Base-by-base conservation (phyloP, 1,140 invertebrate genomes). In the Epicauta chinensis region DNA sequence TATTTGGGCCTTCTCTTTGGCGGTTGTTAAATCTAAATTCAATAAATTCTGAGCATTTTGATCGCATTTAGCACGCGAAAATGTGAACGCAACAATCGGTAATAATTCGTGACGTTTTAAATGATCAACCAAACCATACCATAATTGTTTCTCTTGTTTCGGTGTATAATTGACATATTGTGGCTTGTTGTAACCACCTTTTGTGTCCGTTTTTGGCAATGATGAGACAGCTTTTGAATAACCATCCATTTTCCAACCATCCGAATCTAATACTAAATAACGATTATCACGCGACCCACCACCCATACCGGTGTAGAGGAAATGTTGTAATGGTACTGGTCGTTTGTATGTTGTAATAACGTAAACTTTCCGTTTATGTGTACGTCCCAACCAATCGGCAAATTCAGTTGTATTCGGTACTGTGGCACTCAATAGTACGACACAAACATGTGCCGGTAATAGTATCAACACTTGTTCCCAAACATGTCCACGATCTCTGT, bases 401-500 rank as follows among this genome's bases (percentile, higher is more conserved):
- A 99, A 95, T 70, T 97, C 87, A 53, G 95, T 72, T 2, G 93
- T 90, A 73, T 99, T 99, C 1, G 97, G 95, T 16, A 99, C 96
- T 1, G 97, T 99, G 1, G 97, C 97, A 68, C 92, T 97, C 9
- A 99, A 74, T 83, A 99, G 88, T 2, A 99, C 93, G 50, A 99
- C 94, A 58, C 86, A 93, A 1, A 99, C 93, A 69, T 95, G 91
- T 11, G 85, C 79, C 0, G 96, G 96, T 32, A 99, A 70, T 67
- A 99, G 80, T 61, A 99, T 99, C 0, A 99, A 76, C 1, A 67
- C 93, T 75, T 99, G 96, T 75, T 99, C 97, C 97, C 97, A 99
- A 1, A 99, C 97, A 64, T 99, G 94, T 12, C 97, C 97, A 60
- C 97, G 87, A 74, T 98, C 94, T 42, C 86, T 81, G 76, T 99